Evolutionary conservation across 2,888 invertebrate species (phyloP).

Genomic region (Ormyrus pomaceus): DNA sequence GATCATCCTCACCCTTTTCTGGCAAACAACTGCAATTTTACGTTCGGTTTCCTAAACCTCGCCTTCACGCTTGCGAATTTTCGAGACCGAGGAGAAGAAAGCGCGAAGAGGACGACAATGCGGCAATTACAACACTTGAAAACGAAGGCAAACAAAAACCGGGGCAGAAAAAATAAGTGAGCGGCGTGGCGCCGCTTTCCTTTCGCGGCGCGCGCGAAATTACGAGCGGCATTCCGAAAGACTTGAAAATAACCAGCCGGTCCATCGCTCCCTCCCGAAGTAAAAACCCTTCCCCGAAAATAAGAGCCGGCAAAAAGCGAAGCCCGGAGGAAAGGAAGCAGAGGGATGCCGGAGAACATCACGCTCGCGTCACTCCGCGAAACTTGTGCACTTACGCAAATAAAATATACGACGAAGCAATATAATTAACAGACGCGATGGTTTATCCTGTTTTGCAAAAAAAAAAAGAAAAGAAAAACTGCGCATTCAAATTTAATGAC

Average conservation of each 20-base stretch:
- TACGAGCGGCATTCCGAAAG: constrained; percentile 25
- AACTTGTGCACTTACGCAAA: too few relatives aligned
- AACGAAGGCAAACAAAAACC: background rate
- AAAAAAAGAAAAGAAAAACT: too few relatives aligned
- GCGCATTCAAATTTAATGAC: too few relatives aligned
- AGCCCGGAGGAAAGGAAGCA: background rate
- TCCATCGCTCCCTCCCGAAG: background rate
- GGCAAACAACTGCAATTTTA: constrained; percentile 8
- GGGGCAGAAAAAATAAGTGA: background rate
- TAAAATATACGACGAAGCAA: too few relatives aligned
- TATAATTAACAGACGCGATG: too few relatives aligned
- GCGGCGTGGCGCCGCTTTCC: constrained; percentile 25
- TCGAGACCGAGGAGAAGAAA: background rate
- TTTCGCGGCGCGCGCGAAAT: constrained; percentile 34
- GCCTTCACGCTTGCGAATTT: constrained; percentile 3
- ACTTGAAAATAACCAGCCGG: constrained; percentile 30
- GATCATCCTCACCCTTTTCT: too few relatives aligned
- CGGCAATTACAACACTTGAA: constrained; percentile 13
- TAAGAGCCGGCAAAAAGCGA: background rate
- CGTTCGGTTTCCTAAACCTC: constrained; percentile 20
- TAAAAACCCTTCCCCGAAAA: background rate
- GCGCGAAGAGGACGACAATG: constrained; percentile 24
- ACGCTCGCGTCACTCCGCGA: background rate
- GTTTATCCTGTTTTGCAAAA: too few relatives aligned
- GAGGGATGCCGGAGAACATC: background rate